Evolutionary conservation across 2,888 invertebrate genomes (phyloP), one percentile per base, ranked within the genome.

Genomic region (Coelopa pilipes): DNA sequence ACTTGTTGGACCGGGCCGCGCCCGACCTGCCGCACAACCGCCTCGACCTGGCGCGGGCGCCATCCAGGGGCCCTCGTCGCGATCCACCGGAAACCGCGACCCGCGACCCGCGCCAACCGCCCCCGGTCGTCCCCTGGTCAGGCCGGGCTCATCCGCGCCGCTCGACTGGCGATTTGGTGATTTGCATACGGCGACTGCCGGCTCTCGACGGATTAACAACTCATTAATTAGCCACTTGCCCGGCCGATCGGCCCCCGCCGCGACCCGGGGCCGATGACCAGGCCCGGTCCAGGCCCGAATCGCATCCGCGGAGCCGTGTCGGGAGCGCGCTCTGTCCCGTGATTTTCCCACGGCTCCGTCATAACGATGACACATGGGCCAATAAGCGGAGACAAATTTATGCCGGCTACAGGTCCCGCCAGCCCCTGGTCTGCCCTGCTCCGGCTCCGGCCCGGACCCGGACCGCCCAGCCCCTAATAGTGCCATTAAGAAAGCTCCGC

Each of bases 261-360:
- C n/a, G 34, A 34, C 34, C 34, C 34, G 24, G 60, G 19, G 69
- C 47, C 69, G 46, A n/a, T 69, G 69, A 69, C 57, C 66, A 66
- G 49, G 1, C 2, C 21, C 24, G 3, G 57, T 69, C 59, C 34
- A 15, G 15, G 24, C 12, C 47, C 21, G 50, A 17, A 62, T 60
- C 53, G 60, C 62, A 62, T 62, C 45, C 50, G 24, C 17, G 13
- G 21, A 45, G n/a, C 47, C 19, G 19, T 46, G 13, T 53, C 53
- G 15, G 34, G 34, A 34, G 34, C 34, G 34, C 34, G 34, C 34
- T 34, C 53, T 17, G 62, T 24, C 15, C n/a, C 17, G 45, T 12
- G 19, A 63, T 53, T 24, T 71, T 71, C 70, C 63, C 70, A 71
- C 70, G 70, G 53, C 50, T 50, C 63, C n/a, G 2, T 63, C 53